Base-by-base conservation (phyloP, 2,113 vertebrate species). In the Eclectus roratus region DNA sequence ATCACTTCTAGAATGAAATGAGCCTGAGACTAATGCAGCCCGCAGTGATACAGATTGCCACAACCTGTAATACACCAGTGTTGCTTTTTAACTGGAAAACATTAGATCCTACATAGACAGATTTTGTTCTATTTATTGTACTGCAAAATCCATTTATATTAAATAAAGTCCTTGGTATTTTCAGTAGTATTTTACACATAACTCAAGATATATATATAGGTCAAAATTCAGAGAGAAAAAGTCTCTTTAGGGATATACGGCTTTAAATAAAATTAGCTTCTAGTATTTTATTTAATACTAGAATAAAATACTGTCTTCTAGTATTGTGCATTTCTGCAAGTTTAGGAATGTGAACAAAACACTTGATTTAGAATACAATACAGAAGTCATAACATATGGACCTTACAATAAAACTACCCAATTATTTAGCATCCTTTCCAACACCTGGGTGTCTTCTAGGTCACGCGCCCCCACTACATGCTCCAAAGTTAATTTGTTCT, bases 391-490 rank as follows among this genome's bases (percentile, higher is more conserved):
- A 58, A 33, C 8, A 35, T 28, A 25, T 1, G 8, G 35, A 44
- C 27, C 33, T 79, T 46, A 53, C 10, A 77, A 35, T 27, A 66
- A 81, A 55, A 11, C 7, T 52, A 68, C 2, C 1, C 14, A 58
- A 77, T 29, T 28, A 66, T 16, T 58, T 52, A 43, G 23, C 17
- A 35, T 16, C 7, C 5, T 60, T 87, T 76, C 16, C 44, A 60
- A 6, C 6, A 65, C 12, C 8, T 17, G 29, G 27, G 27, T 71
- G 31, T 18, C 52, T 58, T 29, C 29, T 7, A 69, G 28, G 35
- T 49, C n/a, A 25, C 6, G 17, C 0, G 3, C n/a, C 63, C 19
- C 37, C 56, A 1, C 6, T 23, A 49, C 2, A 1, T 27, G 12
- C 23, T 65, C 49, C 33, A 37, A 74, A 63, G 12, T 27, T 53